Base-by-base conservation (phyloP, 2,797 vertebrate genomes). In the Phrynocephalus guinanensis region DNA sequence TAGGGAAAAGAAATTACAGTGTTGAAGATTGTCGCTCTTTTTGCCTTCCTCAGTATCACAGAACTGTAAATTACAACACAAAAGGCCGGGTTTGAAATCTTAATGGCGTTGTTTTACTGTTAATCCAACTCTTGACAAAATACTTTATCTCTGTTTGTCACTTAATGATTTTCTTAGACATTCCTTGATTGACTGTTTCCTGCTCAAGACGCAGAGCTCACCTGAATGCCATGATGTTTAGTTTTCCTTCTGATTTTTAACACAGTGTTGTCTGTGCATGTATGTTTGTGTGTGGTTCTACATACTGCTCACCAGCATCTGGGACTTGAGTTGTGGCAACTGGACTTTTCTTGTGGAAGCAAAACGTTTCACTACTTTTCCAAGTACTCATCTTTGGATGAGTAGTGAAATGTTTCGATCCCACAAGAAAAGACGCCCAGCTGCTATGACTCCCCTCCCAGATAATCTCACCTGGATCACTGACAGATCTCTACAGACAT, bases 61-160 rank as follows among this genome's bases (percentile, higher is more conserved):
- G 3, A 44, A 15, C 13, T 52, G 9, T 30, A 30, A 83, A 60
- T 28, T 75, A 38, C 24, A 63, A 44, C 60, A 84, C 56, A 76
- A 75, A 75, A 72, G 24, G 50, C 22, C 30, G 60, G 24, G 75
- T 63, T 38, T 52, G 44, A 71, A 83, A 70, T 15, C n/a, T 7
- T 60, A 71, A 44, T 15, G 60, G 71, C 20, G 44, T 84, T 84
- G 52, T 60, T 10, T 75, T 84, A 75, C 30, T 44, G 38, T 83
- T 33, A 75, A 52, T 15, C 28, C n/a, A 72, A 52, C 10, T 52
- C 52, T 68, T 72, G 26, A 72, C 18, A 44, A 71, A 22, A 22
- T 22, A 30, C 33, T 71, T 83, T 81, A 33, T 56, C 71, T 60
- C 10, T 73, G 50, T 63, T 84, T 83, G 70, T 63, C 52, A 84